These are phyloP conservation scores for Cairina moschata DNA, from an alignment of 2,113 vertebrate genomes.

Conservation along the genomic window DNA sequence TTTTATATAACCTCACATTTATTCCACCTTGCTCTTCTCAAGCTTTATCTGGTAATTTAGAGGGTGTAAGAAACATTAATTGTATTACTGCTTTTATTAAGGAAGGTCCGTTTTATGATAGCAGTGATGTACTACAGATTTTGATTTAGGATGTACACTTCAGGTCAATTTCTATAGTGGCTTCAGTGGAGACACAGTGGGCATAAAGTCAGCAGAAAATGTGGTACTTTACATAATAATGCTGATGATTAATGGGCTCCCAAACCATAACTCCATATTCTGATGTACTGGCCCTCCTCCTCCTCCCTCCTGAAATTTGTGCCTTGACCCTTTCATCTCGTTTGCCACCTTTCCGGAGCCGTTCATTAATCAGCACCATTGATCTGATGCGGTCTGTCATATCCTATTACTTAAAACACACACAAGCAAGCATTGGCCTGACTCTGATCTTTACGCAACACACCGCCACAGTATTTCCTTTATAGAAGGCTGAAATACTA, in stretches of 20 bases:
- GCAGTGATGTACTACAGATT: slow-evolving; percentile 22
- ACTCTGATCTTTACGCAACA: slow-evolving; percentile 27
- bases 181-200: slow-evolving; percentile 33
- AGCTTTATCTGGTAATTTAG: slow-evolving; percentile 40
- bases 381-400: slow-evolving; percentile 51
- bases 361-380: slow-evolving; percentile 68
- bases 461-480: slow-evolving; percentile 25
- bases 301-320: slow-evolving; percentile 58
- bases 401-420: slow-evolving; percentile 56
- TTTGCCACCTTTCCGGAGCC: slow-evolving; percentile 43
- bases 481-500: slow-evolving; percentile 28
- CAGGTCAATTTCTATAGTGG: slow-evolving; percentile 18
- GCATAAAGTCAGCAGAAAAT: slow-evolving; percentile 53
- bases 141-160: slow-evolving; percentile 48
- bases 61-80: slow-evolving; percentile 33
- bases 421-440: not conserved
- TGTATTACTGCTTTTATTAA: slow-evolving; percentile 27
- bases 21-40: slow-evolving; percentile 22
- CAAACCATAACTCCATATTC: slow-evolving; percentile 38
- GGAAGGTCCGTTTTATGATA: slow-evolving; percentile 4
- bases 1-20: slow-evolving; percentile 33
- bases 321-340: slow-evolving; percentile 53
- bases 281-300: slow-evolving; percentile 36
- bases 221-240: slow-evolving; percentile 52
- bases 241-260: slow-evolving; percentile 45